Base-by-base conservation (phyloP, 2,888 invertebrate species). In the Lordiphosa fenestrarum region DNA sequence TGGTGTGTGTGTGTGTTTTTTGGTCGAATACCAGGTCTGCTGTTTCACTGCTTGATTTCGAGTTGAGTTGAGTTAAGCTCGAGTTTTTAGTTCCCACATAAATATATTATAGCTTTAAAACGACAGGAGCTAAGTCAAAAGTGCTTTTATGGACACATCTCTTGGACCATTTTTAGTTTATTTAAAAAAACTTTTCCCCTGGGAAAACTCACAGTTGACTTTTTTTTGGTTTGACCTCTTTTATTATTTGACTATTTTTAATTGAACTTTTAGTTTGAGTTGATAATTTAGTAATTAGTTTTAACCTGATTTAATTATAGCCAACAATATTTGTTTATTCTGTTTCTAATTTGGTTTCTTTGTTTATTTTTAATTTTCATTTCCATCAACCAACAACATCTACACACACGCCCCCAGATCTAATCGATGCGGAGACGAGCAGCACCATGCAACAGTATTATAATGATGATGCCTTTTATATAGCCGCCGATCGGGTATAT, bases 401-500 rank as follows among this genome's bases (percentile, higher is more conserved):
- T 3, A 6, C 19, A 2, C 19, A 9, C 0, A 0, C n/a, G n/a
- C 15, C 15, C 15, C 15, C 67, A 89, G 89, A 89, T 68, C 72
- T 84, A 13, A 88, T 89, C 67, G 88, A 88, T 57, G 69, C 74
- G 49, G 89, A 89, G 73, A 86, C 86, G 42, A 88, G 78, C 72
- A 86, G 82, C 56, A 58, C 86, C 56, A 77, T 89, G 65, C 89
- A 89, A 55, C 89, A 89, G 60, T 89, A 87, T 69, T 89, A 80
- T 66, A 89, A 87, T 66, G 89, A 89, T 48, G 89, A 89, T 49
- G 83, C 89, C 58, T 89, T 89, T 69, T 87, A 89, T 66, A 88
- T 89, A 58, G 84, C 87, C 52, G 84, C 89, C 39, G 88, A 89
- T 81, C 88, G 89, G 35, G 85, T 89, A 13, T 89, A 89, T 68